These are phyloP conservation scores for Halichoerus grypus DNA, from an alignment of 2,113 vertebrate species.

Conservation along the genomic window DNA sequence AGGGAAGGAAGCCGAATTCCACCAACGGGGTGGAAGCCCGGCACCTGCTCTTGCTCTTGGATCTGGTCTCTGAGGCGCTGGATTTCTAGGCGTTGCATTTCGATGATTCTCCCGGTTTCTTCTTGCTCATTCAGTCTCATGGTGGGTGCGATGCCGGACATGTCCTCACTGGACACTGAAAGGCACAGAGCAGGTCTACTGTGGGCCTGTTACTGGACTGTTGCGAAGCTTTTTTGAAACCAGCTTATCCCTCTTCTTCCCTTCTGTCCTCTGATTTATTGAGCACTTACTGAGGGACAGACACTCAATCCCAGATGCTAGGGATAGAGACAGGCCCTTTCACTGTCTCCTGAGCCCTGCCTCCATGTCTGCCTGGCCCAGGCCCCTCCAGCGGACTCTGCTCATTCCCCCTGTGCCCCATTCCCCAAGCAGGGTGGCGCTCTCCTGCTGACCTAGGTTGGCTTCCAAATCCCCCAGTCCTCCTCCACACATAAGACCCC, in stretches of 20 bases:
- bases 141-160: slow-evolving; percentile 23
- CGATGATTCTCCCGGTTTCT: slow-evolving; percentile 89
- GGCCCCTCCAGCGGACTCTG: neutral
- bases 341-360: neutral
- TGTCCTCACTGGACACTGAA: slow-evolving; percentile 74
- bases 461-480: neutral
- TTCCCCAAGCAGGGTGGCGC: neutral
- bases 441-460: neutral
- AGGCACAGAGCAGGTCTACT: slow-evolving; percentile 67
- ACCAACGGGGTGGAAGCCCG: slow-evolving; percentile 64
- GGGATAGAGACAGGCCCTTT: neutral
- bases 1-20: slow-evolving; percentile 80
- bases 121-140: slow-evolving; percentile 86
- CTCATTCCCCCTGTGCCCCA: neutral
- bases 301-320: neutral
- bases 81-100: slow-evolving; percentile 91
- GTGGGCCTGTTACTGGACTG: neutral
- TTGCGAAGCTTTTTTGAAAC: neutral
- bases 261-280: too few species aligned
- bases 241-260: neutral
- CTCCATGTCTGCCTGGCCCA: neutral
- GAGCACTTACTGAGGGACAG: neutral
- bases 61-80: slow-evolving; percentile 87
- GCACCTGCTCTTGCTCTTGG: slow-evolving; percentile 79
- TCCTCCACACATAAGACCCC: neutral